Percentiles rank a stretch among this genome's conserved stretches.
Evolutionary conservation across 2,888 invertebrate species (phyloP).

Genomic region (Gari tellinella): DNA sequence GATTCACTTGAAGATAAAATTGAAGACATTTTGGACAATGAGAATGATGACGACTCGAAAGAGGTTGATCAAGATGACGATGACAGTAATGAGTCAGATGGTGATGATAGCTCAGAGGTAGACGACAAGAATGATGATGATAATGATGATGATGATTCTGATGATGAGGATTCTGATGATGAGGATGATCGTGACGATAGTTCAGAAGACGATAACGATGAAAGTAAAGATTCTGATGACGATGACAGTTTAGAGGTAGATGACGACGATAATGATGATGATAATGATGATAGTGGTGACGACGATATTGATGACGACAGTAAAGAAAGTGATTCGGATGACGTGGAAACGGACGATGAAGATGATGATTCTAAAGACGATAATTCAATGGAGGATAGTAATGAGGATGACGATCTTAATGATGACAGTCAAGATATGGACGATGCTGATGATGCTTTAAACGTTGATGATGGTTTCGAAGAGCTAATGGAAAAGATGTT

Average conservation of each 20-base stretch:
- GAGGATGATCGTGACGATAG: constrained; percentile 11
- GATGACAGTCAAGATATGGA: constrained; percentile 1
- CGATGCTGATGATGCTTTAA: constrained; percentile 5
- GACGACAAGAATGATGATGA: constrained; percentile 12
- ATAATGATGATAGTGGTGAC: constrained; percentile 12
- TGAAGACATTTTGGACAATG: constrained; percentile 9
- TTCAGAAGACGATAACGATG: constrained; percentile 10
- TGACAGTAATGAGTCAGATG: constrained; percentile 15
- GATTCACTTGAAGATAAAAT: constrained; percentile 1
- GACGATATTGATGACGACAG: constrained; percentile 12
- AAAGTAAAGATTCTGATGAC: constrained; percentile 7
- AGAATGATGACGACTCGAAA: background rate
- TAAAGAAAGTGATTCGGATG: constrained; percentile 17
- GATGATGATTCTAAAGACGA: constrained; percentile 31
- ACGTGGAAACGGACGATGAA: constrained; percentile 21
- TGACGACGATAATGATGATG: constrained; percentile 4
- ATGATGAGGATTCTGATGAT: constrained; percentile 19
- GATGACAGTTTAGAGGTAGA: constrained; percentile 13
- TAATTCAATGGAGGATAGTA: constrained; percentile 12
- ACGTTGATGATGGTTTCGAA: constrained; percentile 1
- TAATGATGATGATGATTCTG: constrained; percentile 13
- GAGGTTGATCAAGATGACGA: constrained; percentile 26
- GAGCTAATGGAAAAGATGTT: constrained; percentile 14
- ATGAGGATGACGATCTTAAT: constrained; percentile 17
- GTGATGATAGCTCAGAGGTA: constrained; percentile 14